Conservation (phyloP, 2,888 invertebrate genomes). For the Amphimallon solstitiale region DNA sequence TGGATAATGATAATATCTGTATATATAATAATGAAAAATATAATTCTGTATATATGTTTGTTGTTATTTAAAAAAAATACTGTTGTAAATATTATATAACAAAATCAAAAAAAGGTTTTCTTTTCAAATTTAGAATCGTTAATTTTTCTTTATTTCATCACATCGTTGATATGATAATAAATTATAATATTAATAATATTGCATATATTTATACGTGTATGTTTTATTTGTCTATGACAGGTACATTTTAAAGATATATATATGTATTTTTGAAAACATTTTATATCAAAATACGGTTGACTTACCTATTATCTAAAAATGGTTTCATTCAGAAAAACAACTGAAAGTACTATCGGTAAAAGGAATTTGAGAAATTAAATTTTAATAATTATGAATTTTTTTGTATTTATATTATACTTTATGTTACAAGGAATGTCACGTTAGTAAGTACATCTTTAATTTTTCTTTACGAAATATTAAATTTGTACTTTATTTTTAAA, state of each 20-base stretch:
- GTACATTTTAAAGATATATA: slow-evolving; percentile 31
- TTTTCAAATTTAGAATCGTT: no score
- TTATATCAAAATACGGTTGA: slow-evolving; percentile 10
- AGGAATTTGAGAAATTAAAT: no score
- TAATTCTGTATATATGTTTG: slow-evolving; percentile 49
- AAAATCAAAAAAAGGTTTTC: slow-evolving; percentile 13
- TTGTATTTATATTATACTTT: no score
- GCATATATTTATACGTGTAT: slow-evolving; percentile 26
- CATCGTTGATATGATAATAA: neutral
- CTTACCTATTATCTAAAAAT: neutral
- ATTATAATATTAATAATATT: slow-evolving; percentile 2
- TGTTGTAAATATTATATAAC: slow-evolving; percentile 45
- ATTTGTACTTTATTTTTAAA: no score
- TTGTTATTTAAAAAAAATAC: slow-evolving; percentile 47
- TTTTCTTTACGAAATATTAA: no score
- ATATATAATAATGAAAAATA: slow-evolving; percentile 45
- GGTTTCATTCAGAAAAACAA: slow-evolving; percentile 24
- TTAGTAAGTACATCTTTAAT: no score
- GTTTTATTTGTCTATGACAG: slow-evolving; percentile 28
- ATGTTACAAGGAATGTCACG: no score
- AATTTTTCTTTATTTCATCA: slow-evolving; percentile 44
- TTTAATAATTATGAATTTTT: no score
- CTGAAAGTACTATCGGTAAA: no score
- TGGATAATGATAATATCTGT: slow-evolving; percentile 24
- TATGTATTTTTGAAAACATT: slow-evolving; percentile 29